Base-by-base conservation (phyloP, 1,140 invertebrate species). In the Telenomus remus region DNA sequence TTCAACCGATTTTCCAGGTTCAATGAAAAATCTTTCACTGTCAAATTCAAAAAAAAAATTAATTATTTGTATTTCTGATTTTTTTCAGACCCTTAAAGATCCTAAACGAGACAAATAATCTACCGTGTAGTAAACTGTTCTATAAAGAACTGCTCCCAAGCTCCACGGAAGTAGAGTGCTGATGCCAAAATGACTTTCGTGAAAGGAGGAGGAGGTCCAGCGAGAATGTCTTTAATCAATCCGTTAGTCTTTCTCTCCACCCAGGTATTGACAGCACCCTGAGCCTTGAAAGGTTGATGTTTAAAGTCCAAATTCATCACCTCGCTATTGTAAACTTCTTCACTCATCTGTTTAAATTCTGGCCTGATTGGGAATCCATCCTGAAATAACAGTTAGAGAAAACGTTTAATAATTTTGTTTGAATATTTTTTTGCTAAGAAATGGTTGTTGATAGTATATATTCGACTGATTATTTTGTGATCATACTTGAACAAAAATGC, bases 81-180 rank as follows among this genome's bases (percentile, higher is more conserved):
- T n/a, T n/a, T n/a, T n/a, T n/a, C n/a, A n/a, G n/a, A n/a, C n/a
- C n/a, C n/a, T n/a, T n/a, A n/a, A n/a, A n/a, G n/a, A n/a, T n/a
- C n/a, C n/a, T n/a, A n/a, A n/a, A n/a, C n/a, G n/a, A n/a, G n/a
- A n/a, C n/a, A n/a, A n/a, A 27, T 27, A 27, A 27, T 27, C 77
- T 88, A 92, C 86, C 82, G 84, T 60, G 93, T 95, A 10, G 80
- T 81, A 0, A n/a, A n/a, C n/a, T n/a, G n/a, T n/a, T 81, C 75
- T 5, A 91, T 84, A 76, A 95, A 95, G 46, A 91, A 89, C 12
- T 89, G 87, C 35, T 93, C 89, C 94, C 94, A 96, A 49, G 91
- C 89, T 10, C 91, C 94, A 77, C 92, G 94, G 59, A 96, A 96
- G 68, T 95, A 95, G 4, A 95, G 82, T 0, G 93, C 93, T 74